Conservation (phyloP, 64 coral and sea anemone species). For the Montipora efflorescens region DNA sequence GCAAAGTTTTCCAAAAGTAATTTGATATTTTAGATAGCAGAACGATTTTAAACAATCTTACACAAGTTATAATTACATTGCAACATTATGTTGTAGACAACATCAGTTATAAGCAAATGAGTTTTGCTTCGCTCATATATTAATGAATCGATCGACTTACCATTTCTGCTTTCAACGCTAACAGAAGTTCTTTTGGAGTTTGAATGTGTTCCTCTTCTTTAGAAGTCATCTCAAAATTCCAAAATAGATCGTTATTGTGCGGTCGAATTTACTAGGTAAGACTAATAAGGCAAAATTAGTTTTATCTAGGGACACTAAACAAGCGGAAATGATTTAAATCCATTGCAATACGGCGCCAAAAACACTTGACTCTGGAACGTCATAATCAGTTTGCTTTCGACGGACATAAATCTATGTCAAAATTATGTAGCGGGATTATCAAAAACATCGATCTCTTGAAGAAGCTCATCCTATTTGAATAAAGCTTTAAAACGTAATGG, state of each 20-base stretch:
- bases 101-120: not conserved
- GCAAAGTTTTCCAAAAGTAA: not conserved
- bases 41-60: not conserved
- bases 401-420: not conserved
- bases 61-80: not conserved
- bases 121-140: not conserved
- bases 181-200: not conserved
- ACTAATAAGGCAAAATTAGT: not conserved
- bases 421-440: too few relatives aligned
- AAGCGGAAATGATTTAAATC: not conserved
- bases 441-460: too few relatives aligned
- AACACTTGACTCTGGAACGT: not conserved
- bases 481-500: too few relatives aligned
- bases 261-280: too few relatives aligned
- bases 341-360: not conserved
- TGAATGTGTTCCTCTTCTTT: not conserved
- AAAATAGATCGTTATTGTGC: too few relatives aligned
- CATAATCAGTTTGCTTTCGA: not conserved
- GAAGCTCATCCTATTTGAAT: too few relatives aligned
- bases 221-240: not conserved
- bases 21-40: not conserved
- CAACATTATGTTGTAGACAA: not conserved
- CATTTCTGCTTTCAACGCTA: slow-evolving; percentile 22
- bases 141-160: not conserved
- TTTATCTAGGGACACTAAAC: not conserved